Conservation (phyloP, 2,888 invertebrate species). For the Caenorhabditis japonica region DNA sequence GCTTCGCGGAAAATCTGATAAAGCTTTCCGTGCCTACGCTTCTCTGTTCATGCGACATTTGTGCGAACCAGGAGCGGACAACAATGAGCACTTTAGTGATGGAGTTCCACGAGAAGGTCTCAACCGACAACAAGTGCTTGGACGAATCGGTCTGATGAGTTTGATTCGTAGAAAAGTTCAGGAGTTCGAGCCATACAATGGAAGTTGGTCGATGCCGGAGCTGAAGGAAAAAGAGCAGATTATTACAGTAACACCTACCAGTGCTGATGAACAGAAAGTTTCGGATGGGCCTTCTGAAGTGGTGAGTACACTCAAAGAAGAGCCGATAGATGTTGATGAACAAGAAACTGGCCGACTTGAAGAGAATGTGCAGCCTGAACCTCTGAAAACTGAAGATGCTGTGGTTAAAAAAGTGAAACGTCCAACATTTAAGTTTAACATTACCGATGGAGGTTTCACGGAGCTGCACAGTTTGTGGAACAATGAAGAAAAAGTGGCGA, state of each 20-base stretch:
- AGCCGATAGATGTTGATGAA: conserved; percentile 13
- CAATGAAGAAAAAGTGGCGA: conserved; percentile 95
- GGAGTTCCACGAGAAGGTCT: conserved; percentile 86
- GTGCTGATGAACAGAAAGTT: no score
- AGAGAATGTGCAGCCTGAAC: conserved; percentile 14
- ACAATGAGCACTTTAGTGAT: conserved; percentile 78
- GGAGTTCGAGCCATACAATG: conserved; percentile 98
- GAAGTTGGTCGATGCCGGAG: conserved; percentile 83
- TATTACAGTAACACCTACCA: no score
- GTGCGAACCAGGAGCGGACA: conserved; percentile 98
- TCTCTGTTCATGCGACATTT: conserved; percentile 98
- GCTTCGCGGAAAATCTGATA: conserved; percentile 95
- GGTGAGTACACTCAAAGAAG: conserved; percentile 31
- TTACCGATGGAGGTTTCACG: conserved; percentile 92
- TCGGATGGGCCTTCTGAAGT: no score
- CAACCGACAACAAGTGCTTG: conserved; percentile 95
- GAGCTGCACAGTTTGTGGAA: conserved; percentile 98
- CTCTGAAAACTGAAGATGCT: conserved; percentile 28
- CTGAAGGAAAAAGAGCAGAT: conserved; percentile 77
- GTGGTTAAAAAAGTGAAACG: conserved; percentile 67
- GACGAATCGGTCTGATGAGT: conserved; percentile 98
- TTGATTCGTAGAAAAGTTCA: conserved; percentile 98
- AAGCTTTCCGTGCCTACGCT: conserved; percentile 93
- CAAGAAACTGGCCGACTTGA: conserved; percentile 60
- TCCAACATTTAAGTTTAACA: conserved; percentile 93